phyloP scores from a whole-genome alignment of 2,888 invertebrate genomes.

The Abscondita cerata region DNA sequence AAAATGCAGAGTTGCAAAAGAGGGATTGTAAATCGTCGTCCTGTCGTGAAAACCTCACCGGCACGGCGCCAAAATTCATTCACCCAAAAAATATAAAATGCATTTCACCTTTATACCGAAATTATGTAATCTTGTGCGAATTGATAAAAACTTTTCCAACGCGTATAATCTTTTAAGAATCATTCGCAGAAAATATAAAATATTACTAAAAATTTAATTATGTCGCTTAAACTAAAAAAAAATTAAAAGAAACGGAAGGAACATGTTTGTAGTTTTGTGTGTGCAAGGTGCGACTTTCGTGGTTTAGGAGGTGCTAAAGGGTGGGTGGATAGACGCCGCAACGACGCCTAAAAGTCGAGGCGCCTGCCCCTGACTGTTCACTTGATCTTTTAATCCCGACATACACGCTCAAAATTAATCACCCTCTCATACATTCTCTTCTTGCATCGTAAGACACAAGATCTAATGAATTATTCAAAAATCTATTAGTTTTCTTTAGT shows the following conservation, averaged over 20 bases:
- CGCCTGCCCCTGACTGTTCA: conserved; percentile 58
- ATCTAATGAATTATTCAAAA: conserved; percentile 56
- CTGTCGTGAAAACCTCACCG: conserved; percentile 38
- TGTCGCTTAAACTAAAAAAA: too few species aligned
- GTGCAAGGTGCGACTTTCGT: conserved; percentile 45
- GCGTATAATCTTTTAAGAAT: too few species aligned
- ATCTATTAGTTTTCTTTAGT: conserved; percentile 56
- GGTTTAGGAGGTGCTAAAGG: conserved; percentile 49
- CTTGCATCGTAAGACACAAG: conserved; percentile 51
- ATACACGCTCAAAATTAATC: conserved; percentile 60
- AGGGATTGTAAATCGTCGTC: conserved; percentile 40
- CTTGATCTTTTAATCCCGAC: conserved; percentile 60
- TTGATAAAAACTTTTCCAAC: too few species aligned
- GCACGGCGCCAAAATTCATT: conserved; percentile 35
- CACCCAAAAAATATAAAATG: conserved; percentile 28
- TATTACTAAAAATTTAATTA: too few species aligned
- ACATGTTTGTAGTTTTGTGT: conserved; percentile 34
- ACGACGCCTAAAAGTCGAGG: conserved; percentile 58
- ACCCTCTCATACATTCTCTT: conserved; percentile 48
- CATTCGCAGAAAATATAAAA: too few species aligned
- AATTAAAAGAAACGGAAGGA: conserved; percentile 26
- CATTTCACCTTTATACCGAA: conserved; percentile 23
- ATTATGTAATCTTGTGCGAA: conserved; percentile 3
- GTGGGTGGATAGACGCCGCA: conserved; percentile 47
- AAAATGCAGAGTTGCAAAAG: conserved; percentile 32